Evolutionary conservation across 2,888 invertebrate species (phyloP), one percentile per base, ranked within the genome.

Genomic region (Dicranocentrus wangi): DNA sequence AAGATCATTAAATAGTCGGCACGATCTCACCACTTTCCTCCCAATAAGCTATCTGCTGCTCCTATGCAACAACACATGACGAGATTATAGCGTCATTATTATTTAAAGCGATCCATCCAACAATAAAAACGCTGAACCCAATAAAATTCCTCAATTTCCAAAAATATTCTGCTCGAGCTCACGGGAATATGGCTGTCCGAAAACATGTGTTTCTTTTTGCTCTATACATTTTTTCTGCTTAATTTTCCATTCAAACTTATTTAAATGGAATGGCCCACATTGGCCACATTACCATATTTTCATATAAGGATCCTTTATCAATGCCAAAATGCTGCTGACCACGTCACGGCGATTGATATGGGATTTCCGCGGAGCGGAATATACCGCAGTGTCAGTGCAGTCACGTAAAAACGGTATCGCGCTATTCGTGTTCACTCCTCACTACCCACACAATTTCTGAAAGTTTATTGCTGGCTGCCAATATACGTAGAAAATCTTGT

Each of bases 241-340:
- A 21, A 55, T 55, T 55, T 55, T 15, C 19, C 15, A 55, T 7
- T 55, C 23, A 15, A 55, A 55, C 2, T 55, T 21, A 13, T 23
- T 21, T 13, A 23, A 19, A 47, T n/a, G 15, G 60, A 23, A 17
- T 60, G 42, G 28, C 60, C 42, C 42, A 71, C 43, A 71, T 23
- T 58, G 27, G 42, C 42, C 42, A 71, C 43, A 71, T 23, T 58
- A 19, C 27, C 27, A 17, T 32, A 21, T 71, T 51, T 15, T 8
- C 51, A 28, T 21, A 63, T 32, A 63, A 17, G 28, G 23, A 19
- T 42, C 43, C 19, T 43, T 55, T 39, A 53, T 68, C 76, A 68
- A 68, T 76, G 76, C 28, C 68, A 60, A 65, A 61, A n/a, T 61
- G 61, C n/a, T 42, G 55, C 43, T 43, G 60, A 71, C 58, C 71